Base-by-base conservation (phyloP, 2,797 vertebrate species). In the Mus caroli region DNA sequence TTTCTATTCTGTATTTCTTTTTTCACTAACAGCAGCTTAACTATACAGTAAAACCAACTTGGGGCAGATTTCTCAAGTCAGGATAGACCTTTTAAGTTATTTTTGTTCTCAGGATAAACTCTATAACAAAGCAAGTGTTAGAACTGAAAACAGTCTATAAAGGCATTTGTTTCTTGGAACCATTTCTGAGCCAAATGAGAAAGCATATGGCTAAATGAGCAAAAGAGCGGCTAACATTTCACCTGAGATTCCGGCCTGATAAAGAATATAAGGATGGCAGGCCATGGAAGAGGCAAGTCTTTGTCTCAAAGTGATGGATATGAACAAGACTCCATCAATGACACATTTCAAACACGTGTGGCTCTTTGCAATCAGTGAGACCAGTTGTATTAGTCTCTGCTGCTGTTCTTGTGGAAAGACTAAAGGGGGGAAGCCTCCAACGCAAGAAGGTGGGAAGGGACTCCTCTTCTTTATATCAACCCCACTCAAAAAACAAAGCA, bases 261-360 rank as follows among this genome's bases (percentile, higher is more conserved):
- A 88, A 80, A 87, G 31, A 93, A 73, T 31, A 5, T 5, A 19
- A 31, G 54, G 78, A 87, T 22, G 40, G 24, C 90, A 84, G 73
- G 71, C 69, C 71, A 82, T 4, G 43, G 3, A 69, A 77, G 82
- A 93, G 75, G 6, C 43, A 90, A 14, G 13, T 46, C 8, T 92
- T 54, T 77, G 78, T 90, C 28, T 83, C 88, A 84, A 0, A 24
- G n/a, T 26, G 77, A 67, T 52, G 69, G 86, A 80, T 46, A 52
- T 31, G 86, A 85, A 52, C 19, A 69, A 88, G 77, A 95, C n/a
- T 10, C 80, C n/a, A 46, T 69, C 60, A 76, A 62, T 46, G 71
- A 24, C 43, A n/a, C 40, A 31, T 82, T 93, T 95, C 87, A 92
- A 95, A 94, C 87, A 94, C 78, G 71, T 78, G 80, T 83, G 77